phyloP scores from a whole-genome alignment of 1,140 invertebrate species.

The Leptinotarsa lineolata region DNA sequence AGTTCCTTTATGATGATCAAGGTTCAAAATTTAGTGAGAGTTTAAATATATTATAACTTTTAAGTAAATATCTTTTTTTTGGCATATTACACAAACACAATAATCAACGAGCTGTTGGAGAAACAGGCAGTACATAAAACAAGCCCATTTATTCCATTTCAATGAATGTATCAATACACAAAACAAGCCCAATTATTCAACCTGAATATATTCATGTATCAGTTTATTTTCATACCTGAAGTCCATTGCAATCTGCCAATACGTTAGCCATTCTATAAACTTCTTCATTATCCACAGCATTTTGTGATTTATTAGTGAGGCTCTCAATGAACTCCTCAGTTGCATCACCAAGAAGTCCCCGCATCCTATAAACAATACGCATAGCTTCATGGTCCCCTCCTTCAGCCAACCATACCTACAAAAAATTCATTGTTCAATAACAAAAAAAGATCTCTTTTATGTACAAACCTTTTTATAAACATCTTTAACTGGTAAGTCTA shows the following conservation, averaged over 20 bases:
- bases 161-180: no score
- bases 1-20: no score
- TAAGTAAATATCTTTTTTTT: no score
- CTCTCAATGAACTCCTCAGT: slow-evolving; percentile 98
- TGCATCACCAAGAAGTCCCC: slow-evolving; percentile 95
- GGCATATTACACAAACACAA: no score
- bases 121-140: no score
- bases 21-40: no score
- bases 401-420: slow-evolving; percentile 79
- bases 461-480: slow-evolving; percentile 75
- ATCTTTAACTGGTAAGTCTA: slow-evolving; percentile 94
- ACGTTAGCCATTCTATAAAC: slow-evolving; percentile 80
- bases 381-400: slow-evolving; percentile 89
- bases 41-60: no score
- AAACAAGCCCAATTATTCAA: not conserved
- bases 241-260: slow-evolving; percentile 81
- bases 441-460: not conserved
- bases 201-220: slow-evolving; percentile 7
- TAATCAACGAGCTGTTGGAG: no score
- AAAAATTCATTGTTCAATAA: slow-evolving; percentile 11
- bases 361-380: slow-evolving; percentile 98
- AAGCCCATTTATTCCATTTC: no score
- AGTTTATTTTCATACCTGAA: slow-evolving; percentile 60
- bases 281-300: slow-evolving; percentile 92
- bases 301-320: slow-evolving; percentile 84